phyloP scores from a whole-genome alignment of 2,113 vertebrate genomes.

The Litocranius walleri region DNA sequence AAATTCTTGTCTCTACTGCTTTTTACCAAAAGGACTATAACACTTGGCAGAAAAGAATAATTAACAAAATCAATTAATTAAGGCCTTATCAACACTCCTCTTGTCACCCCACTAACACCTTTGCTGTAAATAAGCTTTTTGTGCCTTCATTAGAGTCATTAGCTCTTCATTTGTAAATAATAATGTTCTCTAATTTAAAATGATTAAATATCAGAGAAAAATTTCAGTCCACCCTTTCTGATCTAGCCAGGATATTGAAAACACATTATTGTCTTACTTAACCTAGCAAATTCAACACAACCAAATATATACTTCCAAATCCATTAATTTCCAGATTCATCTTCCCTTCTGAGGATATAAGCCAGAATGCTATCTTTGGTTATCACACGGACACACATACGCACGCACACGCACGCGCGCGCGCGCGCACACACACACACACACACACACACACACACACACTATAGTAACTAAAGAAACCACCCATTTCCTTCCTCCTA shows the following conservation, averaged over 20 bases:
- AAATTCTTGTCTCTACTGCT: not conserved
- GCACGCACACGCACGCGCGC: not conserved
- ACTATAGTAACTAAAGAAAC: constrained; percentile 68
- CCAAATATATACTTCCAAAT: not conserved
- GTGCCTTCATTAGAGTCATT: constrained; percentile 49
- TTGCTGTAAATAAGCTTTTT: constrained; percentile 54
- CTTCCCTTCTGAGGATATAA: constrained; percentile 25
- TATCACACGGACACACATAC: constrained; percentile 10
- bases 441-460: constrained; percentile 41
- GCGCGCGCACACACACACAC: constrained; percentile 5
- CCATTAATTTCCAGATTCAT: constrained; percentile 49
- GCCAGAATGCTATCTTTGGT: constrained; percentile 64
- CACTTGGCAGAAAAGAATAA: constrained; percentile 52
- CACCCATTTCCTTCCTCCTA: constrained; percentile 70
- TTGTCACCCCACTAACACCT: not conserved
- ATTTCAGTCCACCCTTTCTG: constrained; percentile 4
- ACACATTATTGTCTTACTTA: constrained; percentile 18
- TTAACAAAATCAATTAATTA: constrained; percentile 59
- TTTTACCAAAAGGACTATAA: constrained; percentile 23
- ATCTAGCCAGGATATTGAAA: constrained; percentile 16
- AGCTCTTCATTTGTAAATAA: constrained; percentile 47
- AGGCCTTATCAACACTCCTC: not conserved
- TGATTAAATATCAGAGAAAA: constrained; percentile 21
- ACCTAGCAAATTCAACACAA: constrained; percentile 18
- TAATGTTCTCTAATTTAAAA: constrained; percentile 42